These are phyloP conservation scores for Carassius carassius DNA, from an alignment of 2,113 vertebrate genomes.

Conservation along the genomic window DNA sequence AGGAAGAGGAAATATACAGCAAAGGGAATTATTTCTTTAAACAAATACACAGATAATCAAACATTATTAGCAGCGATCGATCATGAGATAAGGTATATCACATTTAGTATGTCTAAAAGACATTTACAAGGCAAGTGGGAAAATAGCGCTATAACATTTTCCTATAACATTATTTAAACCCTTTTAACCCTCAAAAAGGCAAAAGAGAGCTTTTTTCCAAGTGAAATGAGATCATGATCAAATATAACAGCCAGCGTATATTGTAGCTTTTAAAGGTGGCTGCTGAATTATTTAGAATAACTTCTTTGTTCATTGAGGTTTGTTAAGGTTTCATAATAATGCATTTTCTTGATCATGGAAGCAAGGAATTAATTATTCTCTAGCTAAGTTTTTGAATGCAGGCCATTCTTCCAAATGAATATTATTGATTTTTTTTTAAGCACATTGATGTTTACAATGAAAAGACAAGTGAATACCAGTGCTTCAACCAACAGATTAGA, in stretches of 20 bases:
- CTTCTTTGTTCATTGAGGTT: slow-evolving; percentile 55
- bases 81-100: neutral
- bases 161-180: slow-evolving; percentile 32
- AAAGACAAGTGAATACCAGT: neutral
- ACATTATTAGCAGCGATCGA: neutral
- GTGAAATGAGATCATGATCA: slow-evolving; percentile 17
- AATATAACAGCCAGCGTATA: slow-evolving; percentile 44
- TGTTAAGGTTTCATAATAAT: slow-evolving; percentile 60
- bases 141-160: neutral
- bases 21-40: neutral
- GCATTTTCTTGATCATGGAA: slow-evolving; percentile 49
- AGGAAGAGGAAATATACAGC: too few relatives aligned
- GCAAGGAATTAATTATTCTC: slow-evolving; percentile 54
- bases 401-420: neutral
- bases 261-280: slow-evolving; percentile 59
- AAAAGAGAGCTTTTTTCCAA: slow-evolving; percentile 19
- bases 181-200: slow-evolving; percentile 19
- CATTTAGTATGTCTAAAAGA: neutral
- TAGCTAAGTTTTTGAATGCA: neutral
- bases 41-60: neutral
- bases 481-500: neutral
- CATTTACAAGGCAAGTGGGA: neutral
- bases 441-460: neutral
- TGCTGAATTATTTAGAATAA: slow-evolving; percentile 63
- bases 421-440: too few relatives aligned